These are phyloP conservation scores for Petaurus breviceps DNA, from an alignment of 2,113 vertebrate species.

Conservation along the genomic window DNA sequence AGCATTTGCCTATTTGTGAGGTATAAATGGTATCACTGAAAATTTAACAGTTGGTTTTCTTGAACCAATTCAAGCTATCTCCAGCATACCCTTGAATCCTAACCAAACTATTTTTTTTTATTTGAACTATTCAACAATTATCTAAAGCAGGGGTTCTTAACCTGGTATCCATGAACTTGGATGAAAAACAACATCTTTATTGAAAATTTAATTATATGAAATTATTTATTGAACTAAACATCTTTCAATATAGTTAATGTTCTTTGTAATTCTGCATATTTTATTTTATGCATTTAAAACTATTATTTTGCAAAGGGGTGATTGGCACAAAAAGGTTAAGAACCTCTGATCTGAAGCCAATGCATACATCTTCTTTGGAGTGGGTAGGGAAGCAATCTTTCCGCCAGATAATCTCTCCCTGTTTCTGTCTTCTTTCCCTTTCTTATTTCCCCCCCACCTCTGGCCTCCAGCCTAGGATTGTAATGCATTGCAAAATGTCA, in stretches of 20 bases:
- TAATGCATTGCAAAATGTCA: constrained; percentile 84
- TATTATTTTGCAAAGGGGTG: background rate
- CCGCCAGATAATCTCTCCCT: constrained; percentile 73
- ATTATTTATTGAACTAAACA: background rate
- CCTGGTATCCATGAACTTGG: background rate
- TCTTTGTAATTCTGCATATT: background rate
- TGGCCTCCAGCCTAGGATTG: constrained; percentile 71
- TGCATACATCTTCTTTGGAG: constrained; percentile 64
- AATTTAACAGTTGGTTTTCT: background rate
- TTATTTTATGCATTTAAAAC: background rate
- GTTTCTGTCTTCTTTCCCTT: constrained; percentile 68
- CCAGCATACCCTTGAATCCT: background rate
- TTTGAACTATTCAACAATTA: background rate
- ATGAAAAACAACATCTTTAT: background rate
- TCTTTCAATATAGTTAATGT: background rate
- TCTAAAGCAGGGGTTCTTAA: background rate
- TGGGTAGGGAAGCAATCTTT: constrained; percentile 75
- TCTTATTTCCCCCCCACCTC: constrained; percentile 58
- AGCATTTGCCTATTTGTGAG: background rate
- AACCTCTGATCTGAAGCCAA: background rate
- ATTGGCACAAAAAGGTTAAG: background rate
- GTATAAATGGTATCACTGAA: background rate
- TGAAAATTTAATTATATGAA: background rate
- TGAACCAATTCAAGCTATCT: background rate
- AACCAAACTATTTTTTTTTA: background rate